Conservation (phyloP, 2,113 vertebrate species). For the Xiphorhynchus elegans region DNA sequence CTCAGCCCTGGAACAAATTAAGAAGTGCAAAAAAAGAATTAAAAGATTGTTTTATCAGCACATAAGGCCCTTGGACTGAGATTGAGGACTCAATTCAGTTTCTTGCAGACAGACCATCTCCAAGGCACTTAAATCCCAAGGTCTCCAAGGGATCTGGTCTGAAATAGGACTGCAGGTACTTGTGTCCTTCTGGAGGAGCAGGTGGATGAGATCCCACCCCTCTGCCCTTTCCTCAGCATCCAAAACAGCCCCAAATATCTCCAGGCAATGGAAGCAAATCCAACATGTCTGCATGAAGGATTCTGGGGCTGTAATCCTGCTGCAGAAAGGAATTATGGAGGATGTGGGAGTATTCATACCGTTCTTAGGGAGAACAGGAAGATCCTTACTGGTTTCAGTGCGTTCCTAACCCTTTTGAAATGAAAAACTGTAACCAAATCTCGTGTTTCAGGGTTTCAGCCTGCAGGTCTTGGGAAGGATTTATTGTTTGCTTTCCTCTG, state of each 20-base stretch:
- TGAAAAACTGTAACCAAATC: conserved; percentile 13
- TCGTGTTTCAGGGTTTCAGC: conserved; percentile 37
- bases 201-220: not conserved
- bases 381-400: not conserved
- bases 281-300: not conserved
- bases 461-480: conserved; percentile 20
- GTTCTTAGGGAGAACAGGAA: not conserved
- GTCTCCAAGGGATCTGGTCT: not conserved
- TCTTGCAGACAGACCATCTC: not conserved
- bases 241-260: not conserved
- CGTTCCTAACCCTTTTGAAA: not conserved
- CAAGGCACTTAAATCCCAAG: not conserved
- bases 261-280: not conserved
- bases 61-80: not conserved
- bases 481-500: conserved; percentile 54
- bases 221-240: not conserved
- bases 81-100: not conserved
- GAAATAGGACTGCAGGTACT: not conserved
- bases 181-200: not conserved
- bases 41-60: not conserved
- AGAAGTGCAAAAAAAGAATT: not conserved
- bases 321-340: not conserved
- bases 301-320: not conserved
- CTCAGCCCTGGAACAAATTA: not conserved
- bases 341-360: not conserved